Base-by-base conservation (phyloP, 1,140 invertebrate genomes). In the Drosophila bocqueti region DNA sequence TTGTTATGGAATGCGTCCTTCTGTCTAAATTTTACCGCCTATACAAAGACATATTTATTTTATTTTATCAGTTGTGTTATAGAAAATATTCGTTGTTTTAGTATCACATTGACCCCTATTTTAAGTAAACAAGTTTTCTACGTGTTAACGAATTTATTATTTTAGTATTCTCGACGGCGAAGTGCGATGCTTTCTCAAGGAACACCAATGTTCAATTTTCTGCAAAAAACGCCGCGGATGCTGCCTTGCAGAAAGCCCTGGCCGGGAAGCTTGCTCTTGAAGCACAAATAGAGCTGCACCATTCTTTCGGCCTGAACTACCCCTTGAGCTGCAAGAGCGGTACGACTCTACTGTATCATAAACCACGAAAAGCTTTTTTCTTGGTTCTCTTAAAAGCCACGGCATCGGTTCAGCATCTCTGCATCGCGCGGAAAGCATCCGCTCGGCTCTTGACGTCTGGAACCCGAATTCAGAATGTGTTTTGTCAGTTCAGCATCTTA, bases 401-500 rank as follows among this genome's bases (percentile, higher is more conserved):
- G 11, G 4, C 26, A 40, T 46, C 45, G 50, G 36, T 29, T 36
- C 55, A 78, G 61, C 64, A 71, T 67, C 78, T 62, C 50, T 52
- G n/a, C n/a, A 16, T 31, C 21, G 10, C 8, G 26, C 59, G 68
- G 63, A 42, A 66, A 73, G 50, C 62, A 68, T 67, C 55, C 21
- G 45, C 43, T 72, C 59, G 61, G 55, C 61, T 36, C 55, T 38
- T 66, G 38, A 29, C 38, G 18, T 58, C 29, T 50, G 36, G 26
- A 21, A 74, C 67, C 36, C 47, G 52, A 42, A 7, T 46, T 21
- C 8, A 9, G 31, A 36, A 62, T 50, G 38, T 43, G 58, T 45
- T 46, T 21, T 42, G 31, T 80, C 49, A 79, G 79, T 81, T 55
- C 65, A 72, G 75, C 63, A 79, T 79, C 69, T 46, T 47, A 60